These are phyloP conservation scores for Ichneumoninae sp. DNA, from an alignment of 2,888 invertebrate species.

Conservation along the genomic window DNA sequence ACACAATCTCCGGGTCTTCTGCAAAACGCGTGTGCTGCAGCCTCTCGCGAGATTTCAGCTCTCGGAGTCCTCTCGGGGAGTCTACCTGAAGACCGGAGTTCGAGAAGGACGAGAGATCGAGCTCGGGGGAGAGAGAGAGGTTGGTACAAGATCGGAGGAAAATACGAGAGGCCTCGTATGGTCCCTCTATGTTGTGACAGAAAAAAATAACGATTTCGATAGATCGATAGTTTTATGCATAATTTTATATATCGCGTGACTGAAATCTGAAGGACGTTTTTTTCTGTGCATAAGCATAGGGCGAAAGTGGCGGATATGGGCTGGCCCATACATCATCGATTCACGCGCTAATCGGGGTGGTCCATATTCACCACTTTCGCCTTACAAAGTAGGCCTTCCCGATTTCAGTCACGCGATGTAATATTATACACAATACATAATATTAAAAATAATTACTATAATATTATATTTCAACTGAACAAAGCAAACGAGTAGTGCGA, in stretches of 20 bases:
- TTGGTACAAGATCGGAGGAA: constrained; percentile 21
- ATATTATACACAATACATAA: not conserved
- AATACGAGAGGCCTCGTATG: not conserved
- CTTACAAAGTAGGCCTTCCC: not conserved
- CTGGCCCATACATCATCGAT: not conserved
- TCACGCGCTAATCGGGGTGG: not conserved
- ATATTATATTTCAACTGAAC: not conserved
- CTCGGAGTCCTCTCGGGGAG: not conserved
- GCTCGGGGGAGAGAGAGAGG: constrained; percentile 8
- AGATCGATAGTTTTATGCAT: not conserved
- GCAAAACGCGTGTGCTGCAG: not conserved
- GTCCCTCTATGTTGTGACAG: not conserved
- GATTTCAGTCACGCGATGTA: not conserved
- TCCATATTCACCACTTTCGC: not conserved
- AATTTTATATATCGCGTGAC: not conserved
- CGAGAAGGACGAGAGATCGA: constrained; percentile 18
- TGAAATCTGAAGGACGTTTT: not conserved
- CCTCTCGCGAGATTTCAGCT: not conserved
- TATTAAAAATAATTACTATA: not conserved
- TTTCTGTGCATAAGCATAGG: not conserved
- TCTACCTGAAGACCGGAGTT: constrained; percentile 15
- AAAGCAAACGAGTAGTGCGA: not conserved
- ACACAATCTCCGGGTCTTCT: constrained; percentile 19
- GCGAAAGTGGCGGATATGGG: not conserved
- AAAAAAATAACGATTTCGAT: not conserved